phyloP scores from a whole-genome alignment of 2,113 vertebrate genomes.

The Cyprinodon variegatus region DNA sequence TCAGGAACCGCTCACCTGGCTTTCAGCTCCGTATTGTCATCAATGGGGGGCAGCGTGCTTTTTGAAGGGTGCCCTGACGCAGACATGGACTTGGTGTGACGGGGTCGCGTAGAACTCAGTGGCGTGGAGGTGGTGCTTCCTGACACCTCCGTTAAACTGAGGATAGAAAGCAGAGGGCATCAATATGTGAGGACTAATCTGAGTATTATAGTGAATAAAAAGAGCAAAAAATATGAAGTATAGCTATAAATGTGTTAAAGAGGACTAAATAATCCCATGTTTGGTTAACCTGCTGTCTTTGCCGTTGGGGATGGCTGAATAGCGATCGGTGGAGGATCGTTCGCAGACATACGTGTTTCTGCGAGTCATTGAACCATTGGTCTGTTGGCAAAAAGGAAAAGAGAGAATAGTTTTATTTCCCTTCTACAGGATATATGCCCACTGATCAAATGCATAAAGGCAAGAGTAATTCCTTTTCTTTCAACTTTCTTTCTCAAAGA shows the following conservation, averaged over 20 bases:
- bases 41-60: constrained; percentile 93
- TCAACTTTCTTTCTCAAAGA: not conserved
- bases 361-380: constrained; percentile 93
- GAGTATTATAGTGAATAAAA: not conserved
- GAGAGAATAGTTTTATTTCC: not conserved
- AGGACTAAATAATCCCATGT: not conserved
- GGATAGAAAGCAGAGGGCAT: not conserved
- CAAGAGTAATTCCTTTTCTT: not conserved
- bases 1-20: constrained; percentile 79
- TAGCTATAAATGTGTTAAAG: not conserved
- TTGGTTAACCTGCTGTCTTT: constrained; percentile 93
- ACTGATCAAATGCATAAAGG: not conserved
- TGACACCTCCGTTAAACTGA: constrained; percentile 94
- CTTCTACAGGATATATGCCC: not conserved
- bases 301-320: constrained; percentile 91
- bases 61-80: constrained; percentile 96
- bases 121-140: constrained; percentile 84
- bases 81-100: constrained; percentile 98
- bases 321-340: constrained; percentile 88
- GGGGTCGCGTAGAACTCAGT: constrained; percentile 86
- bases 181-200: not conserved
- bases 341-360: constrained; percentile 98
- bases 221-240: not conserved
- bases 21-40: constrained; percentile 92
- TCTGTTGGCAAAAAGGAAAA: constrained; percentile 70